phyloP scores from a whole-genome alignment of 1,140 invertebrate species.

The Leptinotarsa defecta region DNA sequence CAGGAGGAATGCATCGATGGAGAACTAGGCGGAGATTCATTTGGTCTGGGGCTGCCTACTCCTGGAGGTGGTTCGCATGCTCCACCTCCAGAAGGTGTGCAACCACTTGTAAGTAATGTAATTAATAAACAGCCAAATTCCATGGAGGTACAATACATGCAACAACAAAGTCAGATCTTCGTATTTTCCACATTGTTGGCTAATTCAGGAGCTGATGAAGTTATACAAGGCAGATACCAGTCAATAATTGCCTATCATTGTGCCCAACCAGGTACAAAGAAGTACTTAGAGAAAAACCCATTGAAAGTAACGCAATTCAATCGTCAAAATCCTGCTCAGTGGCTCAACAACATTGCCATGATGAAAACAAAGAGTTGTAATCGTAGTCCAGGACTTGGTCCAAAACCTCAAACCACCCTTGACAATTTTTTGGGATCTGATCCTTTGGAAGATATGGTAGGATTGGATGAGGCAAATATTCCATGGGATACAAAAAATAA shows the following conservation, averaged over 20 bases:
- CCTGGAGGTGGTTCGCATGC: conserved; percentile 65
- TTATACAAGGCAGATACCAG: conserved; percentile 84
- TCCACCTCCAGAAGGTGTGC: conserved; percentile 63
- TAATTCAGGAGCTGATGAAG: conserved; percentile 92
- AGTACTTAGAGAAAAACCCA: conserved; percentile 92
- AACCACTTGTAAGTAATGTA: conserved; percentile 76
- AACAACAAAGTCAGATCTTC: conserved; percentile 97
- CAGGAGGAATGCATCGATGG: conserved; percentile 38
- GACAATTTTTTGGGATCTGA: conserved; percentile 61
- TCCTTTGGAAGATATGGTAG: conserved; percentile 61
- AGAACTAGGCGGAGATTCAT: conserved; percentile 37
- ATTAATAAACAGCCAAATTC: conserved; percentile 79
- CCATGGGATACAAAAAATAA: conserved; percentile 56
- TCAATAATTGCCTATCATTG: conserved; percentile 95
- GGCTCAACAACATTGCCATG: conserved; percentile 78
- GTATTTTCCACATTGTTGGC: conserved; percentile 94
- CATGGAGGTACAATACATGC: conserved; percentile 84
- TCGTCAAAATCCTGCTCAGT: conserved; percentile 79
- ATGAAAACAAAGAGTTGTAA: conserved; percentile 72
- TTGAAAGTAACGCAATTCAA: conserved; percentile 86
- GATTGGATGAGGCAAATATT: conserved; percentile 52
- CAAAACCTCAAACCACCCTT: conserved; percentile 46
- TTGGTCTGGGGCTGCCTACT: conserved; percentile 36
- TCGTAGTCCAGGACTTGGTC: conserved; percentile 56
- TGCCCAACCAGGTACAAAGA: conserved; percentile 92